phyloP scores from a whole-genome alignment of 2,113 vertebrate species.

The Pterocles burchelli region DNA sequence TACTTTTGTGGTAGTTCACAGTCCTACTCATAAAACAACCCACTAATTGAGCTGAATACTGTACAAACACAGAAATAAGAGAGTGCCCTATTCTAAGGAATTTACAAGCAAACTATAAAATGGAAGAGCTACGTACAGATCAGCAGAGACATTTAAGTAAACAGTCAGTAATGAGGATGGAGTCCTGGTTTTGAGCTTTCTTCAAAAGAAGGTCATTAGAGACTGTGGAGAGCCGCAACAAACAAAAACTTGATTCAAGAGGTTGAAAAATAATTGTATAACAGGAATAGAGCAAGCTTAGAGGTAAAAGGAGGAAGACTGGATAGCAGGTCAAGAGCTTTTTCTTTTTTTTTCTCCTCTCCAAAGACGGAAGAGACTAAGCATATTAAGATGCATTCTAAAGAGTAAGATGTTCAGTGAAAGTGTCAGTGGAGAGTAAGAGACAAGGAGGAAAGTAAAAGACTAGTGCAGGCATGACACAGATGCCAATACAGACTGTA shows the following conservation, averaged over 20 bases:
- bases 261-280: not conserved
- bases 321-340: not conserved
- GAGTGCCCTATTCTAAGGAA: not conserved
- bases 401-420: not conserved
- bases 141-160: not conserved
- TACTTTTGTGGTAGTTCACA: not conserved
- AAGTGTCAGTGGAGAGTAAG: not conserved
- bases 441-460: not conserved
- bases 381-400: not conserved
- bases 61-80: not conserved
- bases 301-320: not conserved
- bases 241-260: not conserved
- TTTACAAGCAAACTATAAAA: not conserved
- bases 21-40: not conserved
- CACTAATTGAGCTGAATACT: not conserved
- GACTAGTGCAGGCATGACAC: not conserved
- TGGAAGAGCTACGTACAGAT: not conserved
- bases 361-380: not conserved
- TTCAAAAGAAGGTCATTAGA: slow-evolving; percentile 10
- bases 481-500: not conserved
- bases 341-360: not conserved
- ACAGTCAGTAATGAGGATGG: not conserved
- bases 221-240: not conserved
- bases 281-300: not conserved
- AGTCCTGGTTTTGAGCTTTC: not conserved